Evolutionary conservation across 1,140 invertebrate species (phyloP).

Genomic region (Ectropis grisescens): DNA sequence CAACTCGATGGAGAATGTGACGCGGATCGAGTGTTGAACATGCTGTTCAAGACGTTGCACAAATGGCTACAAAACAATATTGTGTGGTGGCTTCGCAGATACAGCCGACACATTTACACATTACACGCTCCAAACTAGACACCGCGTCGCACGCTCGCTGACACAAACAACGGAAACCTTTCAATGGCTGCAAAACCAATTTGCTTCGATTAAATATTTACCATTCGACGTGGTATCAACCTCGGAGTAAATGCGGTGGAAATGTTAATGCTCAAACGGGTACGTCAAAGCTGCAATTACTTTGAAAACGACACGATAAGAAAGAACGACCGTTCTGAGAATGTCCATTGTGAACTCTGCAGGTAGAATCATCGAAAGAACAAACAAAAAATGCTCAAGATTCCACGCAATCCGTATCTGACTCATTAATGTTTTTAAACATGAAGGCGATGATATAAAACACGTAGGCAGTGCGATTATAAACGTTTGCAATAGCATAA

Average conservation of each 20-base stretch:
- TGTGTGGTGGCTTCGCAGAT: conserved; percentile 5
- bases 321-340: conserved; percentile 10
- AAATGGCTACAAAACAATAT: conserved; percentile 29
- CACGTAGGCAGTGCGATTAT: too few relatives aligned
- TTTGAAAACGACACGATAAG: conserved; percentile 2
- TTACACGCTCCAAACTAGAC: background rate
- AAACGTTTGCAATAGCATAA: too few relatives aligned
- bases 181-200: conserved; percentile 11
- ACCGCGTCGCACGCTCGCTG: background rate
- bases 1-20: conserved; percentile 39
- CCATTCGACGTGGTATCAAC: conserved; percentile 1
- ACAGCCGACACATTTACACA: background rate
- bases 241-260: conserved; percentile 4
- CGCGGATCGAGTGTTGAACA: conserved; percentile 50
- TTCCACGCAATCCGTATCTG: too few relatives aligned
- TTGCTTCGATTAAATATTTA: conserved; percentile 14
- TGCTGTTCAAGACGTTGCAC: conserved; percentile 26
- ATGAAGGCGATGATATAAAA: too few relatives aligned
- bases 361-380: conserved; percentile 12
- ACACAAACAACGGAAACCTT: conserved; percentile 14
- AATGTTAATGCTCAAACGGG: too few relatives aligned
- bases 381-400: conserved; percentile 2
- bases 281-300: conserved; percentile 9
- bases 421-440: too few relatives aligned
- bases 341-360: conserved; percentile 11